These are phyloP conservation scores for Parambassis ranga DNA, from an alignment of 2,797 vertebrate species.

Conservation along the genomic window DNA sequence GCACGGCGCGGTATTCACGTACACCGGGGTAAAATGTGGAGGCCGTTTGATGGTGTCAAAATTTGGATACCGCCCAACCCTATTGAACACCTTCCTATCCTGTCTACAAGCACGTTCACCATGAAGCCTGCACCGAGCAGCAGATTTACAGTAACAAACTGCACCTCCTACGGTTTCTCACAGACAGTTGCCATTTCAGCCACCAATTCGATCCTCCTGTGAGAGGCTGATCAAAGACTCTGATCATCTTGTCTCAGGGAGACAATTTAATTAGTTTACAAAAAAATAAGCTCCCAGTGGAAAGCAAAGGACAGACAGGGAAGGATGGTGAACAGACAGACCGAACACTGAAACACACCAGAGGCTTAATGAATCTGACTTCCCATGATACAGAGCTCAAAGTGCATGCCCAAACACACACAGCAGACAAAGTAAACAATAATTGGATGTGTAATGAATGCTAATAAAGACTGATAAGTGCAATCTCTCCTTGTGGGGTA, in stretches of 20 bases:
- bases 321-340: not conserved
- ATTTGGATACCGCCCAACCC: no score
- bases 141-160: conserved; percentile 21
- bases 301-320: not conserved
- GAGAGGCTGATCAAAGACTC: conserved; percentile 34
- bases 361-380: conserved; percentile 22
- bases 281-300: conserved; percentile 2
- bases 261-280: conserved; percentile 35
- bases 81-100: no score
- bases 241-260: conserved; percentile 21
- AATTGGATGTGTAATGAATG: conserved; percentile 37
- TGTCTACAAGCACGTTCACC: not conserved
- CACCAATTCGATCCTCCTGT: not conserved
- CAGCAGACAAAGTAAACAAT: conserved; percentile 29
- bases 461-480: conserved; percentile 40
- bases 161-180: conserved; percentile 9
- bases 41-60: no score
- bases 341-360: conserved; percentile 8
- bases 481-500: conserved; percentile 13
- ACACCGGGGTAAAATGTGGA: no score
- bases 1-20: no score
- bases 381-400: not conserved
- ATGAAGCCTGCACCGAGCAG: conserved; percentile 1
- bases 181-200: conserved; percentile 17
- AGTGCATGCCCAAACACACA: not conserved